Evolutionary conservation across 2,797 vertebrate species (phyloP), one percentile per base, ranked within the genome.

Genomic region (Scyliorhinus canicula): DNA sequence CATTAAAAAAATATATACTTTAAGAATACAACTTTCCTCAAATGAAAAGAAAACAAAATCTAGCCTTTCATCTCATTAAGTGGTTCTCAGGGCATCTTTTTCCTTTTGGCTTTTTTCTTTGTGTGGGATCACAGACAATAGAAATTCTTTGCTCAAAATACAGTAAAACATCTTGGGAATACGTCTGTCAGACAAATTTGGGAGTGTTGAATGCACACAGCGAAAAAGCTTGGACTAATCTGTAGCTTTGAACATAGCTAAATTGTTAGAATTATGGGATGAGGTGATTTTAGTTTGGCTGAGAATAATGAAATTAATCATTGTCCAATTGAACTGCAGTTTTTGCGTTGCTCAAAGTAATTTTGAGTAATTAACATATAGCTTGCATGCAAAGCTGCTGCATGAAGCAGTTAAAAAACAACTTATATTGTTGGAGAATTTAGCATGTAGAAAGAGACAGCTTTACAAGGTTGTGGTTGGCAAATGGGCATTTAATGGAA

Each of bases 11-110:
- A 88, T 28, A 88, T 2, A 95, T 97, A 95, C 96, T 96, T 95
- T 95, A 82, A 0, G 95, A 95, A 95, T 96, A 95, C 96, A 96
- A 96, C 96, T 97, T 98, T 97, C 97, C 97, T 97, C 97, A 96
- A 98, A 98, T 97, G 97, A 95, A 97, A 98, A 96, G 96, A 97
- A 97, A 97, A 98, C 98, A 98, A 98, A n/a, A 98, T 14, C 12
- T 96, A 96, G 93, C 74, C 93, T 71, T 94, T 71, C 67, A 50
- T 94, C 65, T 94, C 14, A 97, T 97, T 97, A 96, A 96, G 96
- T 97, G 97, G 97, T 98, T 98, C 97, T 98, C 97, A 96, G 97
- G 98, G 97, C 97, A 97, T 97, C 97, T 98, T 97, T 98, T 98
- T 98, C 96, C 93, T 94, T 94, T 67, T 94, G 93, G 67, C 16